Conservation (phyloP, 1,140 invertebrate genomes). For the Drosophila albomicans region DNA sequence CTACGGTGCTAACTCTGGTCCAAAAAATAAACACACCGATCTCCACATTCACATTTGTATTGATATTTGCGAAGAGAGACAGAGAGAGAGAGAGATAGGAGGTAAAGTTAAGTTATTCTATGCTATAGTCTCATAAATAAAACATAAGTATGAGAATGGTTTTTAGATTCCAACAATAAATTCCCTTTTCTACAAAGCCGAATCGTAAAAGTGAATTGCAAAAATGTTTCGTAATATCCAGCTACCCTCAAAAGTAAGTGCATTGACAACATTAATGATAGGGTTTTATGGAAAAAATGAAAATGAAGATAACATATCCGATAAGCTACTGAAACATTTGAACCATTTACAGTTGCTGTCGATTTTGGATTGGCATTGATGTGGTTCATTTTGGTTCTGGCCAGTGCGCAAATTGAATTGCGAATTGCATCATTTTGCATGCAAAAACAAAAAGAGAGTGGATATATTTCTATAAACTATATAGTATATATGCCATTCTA, state of each 20-base stretch:
- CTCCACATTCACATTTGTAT: slow-evolving; percentile 4
- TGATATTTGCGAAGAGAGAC: slow-evolving; percentile 13
- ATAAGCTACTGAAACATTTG: slow-evolving; percentile 17
- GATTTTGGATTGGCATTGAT: neutral
- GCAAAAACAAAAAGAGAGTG: slow-evolving; percentile 18
- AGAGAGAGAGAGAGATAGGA: neutral
- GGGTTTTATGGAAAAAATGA: neutral
- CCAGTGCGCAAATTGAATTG: slow-evolving; percentile 29
- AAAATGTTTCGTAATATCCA: slow-evolving; percentile 1
- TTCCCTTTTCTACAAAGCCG: too few relatives aligned
- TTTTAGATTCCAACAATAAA: neutral
- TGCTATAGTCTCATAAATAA: too few relatives aligned
- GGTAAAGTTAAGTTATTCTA: too few relatives aligned
- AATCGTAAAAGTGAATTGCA: neutral
- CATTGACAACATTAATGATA: neutral
- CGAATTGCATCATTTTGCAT: slow-evolving; percentile 38
- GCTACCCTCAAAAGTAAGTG: neutral
- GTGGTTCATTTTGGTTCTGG: slow-evolving; percentile 3
- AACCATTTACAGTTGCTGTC: slow-evolving; percentile 7
- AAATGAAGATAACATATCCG: slow-evolving; percentile 9
- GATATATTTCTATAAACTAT: slow-evolving; percentile 6
- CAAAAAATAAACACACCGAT: slow-evolving; percentile 7
- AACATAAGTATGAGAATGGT: neutral
- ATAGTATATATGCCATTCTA: slow-evolving; percentile 5
- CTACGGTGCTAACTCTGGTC: slow-evolving; percentile 10